phyloP scores from a whole-genome alignment of 2,797 vertebrate genomes.

The Eulemur albifrons region DNA sequence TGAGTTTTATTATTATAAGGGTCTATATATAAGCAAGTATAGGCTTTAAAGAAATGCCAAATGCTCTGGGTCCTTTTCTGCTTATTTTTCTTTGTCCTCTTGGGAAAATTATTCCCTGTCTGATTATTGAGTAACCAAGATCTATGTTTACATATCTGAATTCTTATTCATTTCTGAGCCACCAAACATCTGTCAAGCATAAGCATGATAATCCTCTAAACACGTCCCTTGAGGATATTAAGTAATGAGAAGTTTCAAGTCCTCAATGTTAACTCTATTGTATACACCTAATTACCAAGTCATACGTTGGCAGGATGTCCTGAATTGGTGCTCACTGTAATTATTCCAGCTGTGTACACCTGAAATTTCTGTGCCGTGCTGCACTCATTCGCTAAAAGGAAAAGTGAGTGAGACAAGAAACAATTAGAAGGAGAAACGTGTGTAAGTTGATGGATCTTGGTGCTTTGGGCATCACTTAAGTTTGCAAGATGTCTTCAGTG shows the following conservation, averaged over 20 bases:
- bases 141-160: constrained; percentile 60
- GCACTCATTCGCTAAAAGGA: neutral
- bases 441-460: neutral
- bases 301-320: neutral
- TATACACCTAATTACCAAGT: neutral
- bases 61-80: neutral
- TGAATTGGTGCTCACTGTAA: neutral
- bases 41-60: neutral
- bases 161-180: neutral
- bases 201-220: constrained; percentile 38
- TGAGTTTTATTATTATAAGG: neutral
- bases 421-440: neutral
- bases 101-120: constrained; percentile 10
- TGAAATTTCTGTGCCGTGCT: neutral
- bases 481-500: neutral
- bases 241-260: neutral
- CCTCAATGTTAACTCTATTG: neutral
- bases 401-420: neutral
- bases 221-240: neutral
- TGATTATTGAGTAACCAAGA: constrained; percentile 17
- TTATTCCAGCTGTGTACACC: neutral
- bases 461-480: neutral
- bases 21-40: neutral
- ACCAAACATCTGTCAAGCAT: constrained; percentile 29
- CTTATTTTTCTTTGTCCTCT: constrained; percentile 20